phyloP scores from a whole-genome alignment of 2,797 vertebrate genomes.

The Pipistrellus pygmaeus region DNA sequence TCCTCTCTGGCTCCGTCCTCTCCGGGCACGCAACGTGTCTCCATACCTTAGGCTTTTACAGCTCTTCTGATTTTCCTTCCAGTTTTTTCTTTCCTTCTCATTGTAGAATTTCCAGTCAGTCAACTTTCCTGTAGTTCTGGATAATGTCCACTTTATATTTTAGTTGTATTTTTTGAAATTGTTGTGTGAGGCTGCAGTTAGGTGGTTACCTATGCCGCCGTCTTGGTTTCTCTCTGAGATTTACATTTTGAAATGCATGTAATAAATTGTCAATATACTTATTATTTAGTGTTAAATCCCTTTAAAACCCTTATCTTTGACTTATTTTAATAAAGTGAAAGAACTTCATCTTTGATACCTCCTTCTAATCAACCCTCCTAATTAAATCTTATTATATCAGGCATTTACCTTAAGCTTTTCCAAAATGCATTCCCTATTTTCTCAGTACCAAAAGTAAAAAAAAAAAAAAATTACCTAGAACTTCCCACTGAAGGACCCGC shows the following conservation, averaged over 20 bases:
- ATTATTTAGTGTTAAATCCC: neutral
- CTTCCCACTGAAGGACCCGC: neutral
- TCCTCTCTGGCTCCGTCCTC: too few relatives aligned
- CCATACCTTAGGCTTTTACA: too few relatives aligned
- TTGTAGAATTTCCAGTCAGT: too few relatives aligned
- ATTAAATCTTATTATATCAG: neutral
- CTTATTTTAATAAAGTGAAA: slow-evolving; percentile 28
- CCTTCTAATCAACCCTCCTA: neutral
- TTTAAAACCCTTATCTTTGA: slow-evolving; percentile 20
- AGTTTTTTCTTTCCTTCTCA: too few relatives aligned
- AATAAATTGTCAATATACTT: neutral
- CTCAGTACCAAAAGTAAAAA: neutral
- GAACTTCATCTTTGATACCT: neutral
- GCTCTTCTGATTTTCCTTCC: too few relatives aligned
- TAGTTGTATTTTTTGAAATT: too few relatives aligned
- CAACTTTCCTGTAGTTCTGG: too few relatives aligned
- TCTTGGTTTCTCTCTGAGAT: too few relatives aligned
- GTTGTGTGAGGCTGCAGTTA: too few relatives aligned
- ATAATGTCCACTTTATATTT: too few relatives aligned
- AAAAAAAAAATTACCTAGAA: neutral
- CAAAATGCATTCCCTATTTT: neutral
- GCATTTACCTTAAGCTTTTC: neutral
- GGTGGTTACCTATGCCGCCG: too few relatives aligned
- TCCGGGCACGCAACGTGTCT: too few relatives aligned
- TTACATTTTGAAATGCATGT: neutral